Evolutionary conservation across 2,888 invertebrate genomes (phyloP), one percentile per base, ranked within the genome.

Genomic region (Blera fallax): DNA sequence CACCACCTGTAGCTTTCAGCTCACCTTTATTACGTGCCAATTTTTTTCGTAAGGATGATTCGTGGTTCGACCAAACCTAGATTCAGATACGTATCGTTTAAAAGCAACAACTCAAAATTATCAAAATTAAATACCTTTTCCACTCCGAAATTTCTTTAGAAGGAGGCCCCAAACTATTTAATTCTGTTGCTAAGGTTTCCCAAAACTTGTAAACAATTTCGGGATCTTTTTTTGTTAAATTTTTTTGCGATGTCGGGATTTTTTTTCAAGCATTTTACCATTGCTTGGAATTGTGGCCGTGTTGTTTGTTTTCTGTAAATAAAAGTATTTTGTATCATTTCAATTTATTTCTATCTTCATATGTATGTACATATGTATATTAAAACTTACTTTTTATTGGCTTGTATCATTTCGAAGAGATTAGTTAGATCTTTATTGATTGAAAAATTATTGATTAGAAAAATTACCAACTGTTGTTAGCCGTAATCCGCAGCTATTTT

Each of bases 41-140:
- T 29, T 62, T 62, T 10, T 45, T 62, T 2, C 45, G 18, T 6
- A 62, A 1, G 40, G 43, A 21, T 6, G 62, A 27, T 14, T 62
- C 45, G 16, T 45, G 29, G 18, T 62, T 45, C 10, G 27, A 62
- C 45, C 62, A 62, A 27, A 62, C 43, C 62, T 62, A 43, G 27
- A 52, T 34, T 34, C 34, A 34, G 34, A 34, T 34, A 3, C 6
- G 4, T 34, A 6, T 34, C 8, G 3, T 10, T 3, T 34, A 10
- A 34, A 8, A 34, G 8, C 34, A 34, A n/a, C n/a, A 37, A 37
- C 37, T 37, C 37, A n/a, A 37, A 37, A 37, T 37, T 37, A n/a
- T 37, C n/a, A 11, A 37, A 37, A 3, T 37, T 37, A 37, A 37
- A 37, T 40, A 60, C 60, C 60, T 60, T 43, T 60, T 43, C 43